Evolutionary conservation across 2,888 invertebrate genomes (phyloP).

Genomic region (Clostera curtula): DNA sequence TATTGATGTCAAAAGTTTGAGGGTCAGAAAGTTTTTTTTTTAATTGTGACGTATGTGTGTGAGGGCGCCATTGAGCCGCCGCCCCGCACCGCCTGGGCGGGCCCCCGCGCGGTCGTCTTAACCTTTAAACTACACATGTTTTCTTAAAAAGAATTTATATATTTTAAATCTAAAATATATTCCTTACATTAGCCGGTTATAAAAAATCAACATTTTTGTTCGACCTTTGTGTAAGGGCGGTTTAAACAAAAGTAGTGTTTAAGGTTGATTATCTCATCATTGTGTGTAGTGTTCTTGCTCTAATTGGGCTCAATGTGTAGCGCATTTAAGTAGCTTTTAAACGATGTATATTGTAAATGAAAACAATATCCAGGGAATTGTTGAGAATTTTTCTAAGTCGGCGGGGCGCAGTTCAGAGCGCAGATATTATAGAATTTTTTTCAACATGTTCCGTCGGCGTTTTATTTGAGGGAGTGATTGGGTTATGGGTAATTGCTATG

Average conservation of each 20-base stretch:
- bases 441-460: constrained; percentile 21
- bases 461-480: constrained; percentile 7
- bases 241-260: constrained; percentile 18
- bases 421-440: constrained; percentile 51
- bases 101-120: constrained; percentile 25
- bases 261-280: constrained; percentile 5
- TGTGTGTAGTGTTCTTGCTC: constrained; percentile 14
- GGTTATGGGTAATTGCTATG: constrained; percentile 29
- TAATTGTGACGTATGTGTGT: constrained; percentile 28
- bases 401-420: constrained; percentile 25
- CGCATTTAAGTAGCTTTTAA: constrained; percentile 24
- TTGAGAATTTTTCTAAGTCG: constrained; percentile 32
- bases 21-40: constrained; percentile 42
- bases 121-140: constrained; percentile 6
- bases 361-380: constrained; percentile 22
- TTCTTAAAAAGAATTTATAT: too few species aligned
- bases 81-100: constrained; percentile 51
- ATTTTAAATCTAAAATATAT: too few species aligned
- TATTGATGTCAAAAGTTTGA: constrained; percentile 32
- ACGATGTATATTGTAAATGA: constrained; percentile 12
- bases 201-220: constrained; percentile 30
- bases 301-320: constrained; percentile 23
- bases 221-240: constrained; percentile 9
- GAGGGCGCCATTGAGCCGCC: constrained; percentile 44
- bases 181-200: constrained; percentile 25